A percentile compares a stretch with the other conserved stretches of the same genome.
phyloP scores from a whole-genome alignment of 2,888 invertebrate species.

The Drosophila picticornis region DNA sequence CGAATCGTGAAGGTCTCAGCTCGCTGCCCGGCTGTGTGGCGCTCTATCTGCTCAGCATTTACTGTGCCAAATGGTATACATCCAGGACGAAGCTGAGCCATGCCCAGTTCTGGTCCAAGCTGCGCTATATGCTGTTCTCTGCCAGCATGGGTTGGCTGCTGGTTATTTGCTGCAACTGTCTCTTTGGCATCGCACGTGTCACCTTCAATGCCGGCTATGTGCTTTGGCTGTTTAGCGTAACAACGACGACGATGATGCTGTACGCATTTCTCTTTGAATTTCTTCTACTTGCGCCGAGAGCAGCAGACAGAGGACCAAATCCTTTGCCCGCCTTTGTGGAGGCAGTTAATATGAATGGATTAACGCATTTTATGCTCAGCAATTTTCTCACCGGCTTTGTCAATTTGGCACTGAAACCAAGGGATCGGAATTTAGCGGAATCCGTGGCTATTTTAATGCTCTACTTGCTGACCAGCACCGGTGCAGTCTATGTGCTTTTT shows the following conservation, averaged over 20 bases:
- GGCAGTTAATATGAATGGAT: conserved; percentile 92
- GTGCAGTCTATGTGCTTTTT: conserved; percentile 71
- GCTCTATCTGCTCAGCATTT: conserved; percentile 91
- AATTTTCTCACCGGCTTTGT: conserved; percentile 94
- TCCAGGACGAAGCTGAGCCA: conserved; percentile 66
- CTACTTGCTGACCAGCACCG: conserved; percentile 86
- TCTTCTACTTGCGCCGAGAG: conserved; percentile 28
- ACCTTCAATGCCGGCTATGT: conserved; percentile 94
- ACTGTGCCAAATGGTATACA: conserved; percentile 87
- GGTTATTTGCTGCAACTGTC: conserved; percentile 86
- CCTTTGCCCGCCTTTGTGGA: conserved; percentile 86
- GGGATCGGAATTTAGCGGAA: conserved; percentile 84
- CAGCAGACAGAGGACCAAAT: conserved; percentile 2
- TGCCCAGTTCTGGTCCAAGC: conserved; percentile 67
- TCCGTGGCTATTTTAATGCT: conserved; percentile 87
- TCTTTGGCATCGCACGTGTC: conserved; percentile 90
- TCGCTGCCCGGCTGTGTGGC: conserved; percentile 94
- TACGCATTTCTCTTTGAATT: conserved; percentile 87
- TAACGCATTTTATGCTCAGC: conserved; percentile 92
- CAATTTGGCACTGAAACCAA: conserved; percentile 90
- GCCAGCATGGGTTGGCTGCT: conserved; percentile 85
- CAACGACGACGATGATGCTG: conserved; percentile 88
- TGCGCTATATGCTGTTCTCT: conserved; percentile 61
- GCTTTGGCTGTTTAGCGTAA: conserved; percentile 90
- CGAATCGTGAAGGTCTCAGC: conserved; percentile 96